phyloP scores from a whole-genome alignment of 2,888 invertebrate genomes.

The Argyra leucocephala region DNA sequence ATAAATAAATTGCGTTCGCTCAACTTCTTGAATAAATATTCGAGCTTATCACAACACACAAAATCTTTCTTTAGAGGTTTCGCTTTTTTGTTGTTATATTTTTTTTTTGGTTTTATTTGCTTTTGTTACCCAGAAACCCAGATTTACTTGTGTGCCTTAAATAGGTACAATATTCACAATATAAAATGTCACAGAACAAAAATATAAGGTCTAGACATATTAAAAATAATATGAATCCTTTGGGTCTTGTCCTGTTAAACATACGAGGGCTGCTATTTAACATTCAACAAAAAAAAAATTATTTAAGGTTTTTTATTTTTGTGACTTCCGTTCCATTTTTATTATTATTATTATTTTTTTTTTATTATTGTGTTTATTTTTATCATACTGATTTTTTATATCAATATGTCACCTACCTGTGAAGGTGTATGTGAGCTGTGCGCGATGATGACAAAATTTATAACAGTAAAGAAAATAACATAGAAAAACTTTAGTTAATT shows the following conservation, averaged over 20 bases:
- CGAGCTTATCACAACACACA: background rate
- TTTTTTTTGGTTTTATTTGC: background rate
- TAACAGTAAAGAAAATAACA: background rate
- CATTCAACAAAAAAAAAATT: too few species aligned
- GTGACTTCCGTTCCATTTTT: conserved; percentile 2
- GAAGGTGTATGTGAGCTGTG: background rate
- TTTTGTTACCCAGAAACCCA: background rate
- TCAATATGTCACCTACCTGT: background rate
- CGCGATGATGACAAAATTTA: background rate
- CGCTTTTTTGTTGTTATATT: background rate
- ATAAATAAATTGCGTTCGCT: background rate
- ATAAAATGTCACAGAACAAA: background rate
- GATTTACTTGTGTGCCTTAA: too few species aligned
- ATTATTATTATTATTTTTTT: background rate
- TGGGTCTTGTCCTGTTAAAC: background rate
- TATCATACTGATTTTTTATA: background rate
- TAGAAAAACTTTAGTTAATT: background rate
- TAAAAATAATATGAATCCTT: background rate
- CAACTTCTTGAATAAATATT: conserved; percentile 3
- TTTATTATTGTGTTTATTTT: background rate
- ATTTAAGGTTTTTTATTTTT: background rate
- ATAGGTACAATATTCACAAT: too few species aligned
- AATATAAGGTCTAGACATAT: background rate
- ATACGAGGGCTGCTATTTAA: too few species aligned
- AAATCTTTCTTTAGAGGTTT: background rate